Conservation (phyloP, 2,888 invertebrate species). For the Nebria salina region DNA sequence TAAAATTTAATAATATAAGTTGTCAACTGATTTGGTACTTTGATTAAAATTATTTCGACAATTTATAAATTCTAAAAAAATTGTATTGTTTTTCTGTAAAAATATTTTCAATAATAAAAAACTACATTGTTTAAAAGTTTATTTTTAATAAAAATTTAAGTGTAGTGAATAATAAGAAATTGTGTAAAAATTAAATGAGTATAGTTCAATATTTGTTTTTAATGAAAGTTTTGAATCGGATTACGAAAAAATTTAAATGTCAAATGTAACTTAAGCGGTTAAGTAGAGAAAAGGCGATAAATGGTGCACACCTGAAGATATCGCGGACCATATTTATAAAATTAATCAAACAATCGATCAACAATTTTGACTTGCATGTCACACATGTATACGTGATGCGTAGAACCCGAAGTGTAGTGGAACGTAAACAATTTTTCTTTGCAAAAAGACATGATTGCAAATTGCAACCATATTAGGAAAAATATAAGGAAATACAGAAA, state of each 20-base stretch:
- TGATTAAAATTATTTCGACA: no score
- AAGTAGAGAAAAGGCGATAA: background rate
- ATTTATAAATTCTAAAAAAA: no score
- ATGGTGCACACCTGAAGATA: background rate
- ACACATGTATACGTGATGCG: background rate
- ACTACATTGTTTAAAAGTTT: no score
- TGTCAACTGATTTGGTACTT: no score
- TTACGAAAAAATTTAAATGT: background rate
- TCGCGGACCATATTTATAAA: background rate
- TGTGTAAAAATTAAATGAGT: background rate
- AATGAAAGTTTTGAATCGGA: background rate
- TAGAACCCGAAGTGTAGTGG: background rate
- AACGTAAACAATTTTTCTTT: background rate
- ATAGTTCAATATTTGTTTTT: background rate
- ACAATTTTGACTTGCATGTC: background rate
- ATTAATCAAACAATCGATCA: background rate
- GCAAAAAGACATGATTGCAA: background rate
- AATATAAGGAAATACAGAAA: background rate
- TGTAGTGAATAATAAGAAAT: background rate
- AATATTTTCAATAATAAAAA: no score
- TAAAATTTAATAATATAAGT: no score
- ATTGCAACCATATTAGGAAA: conserved; percentile 1
- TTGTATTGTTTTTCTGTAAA: no score
- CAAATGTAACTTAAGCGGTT: background rate
- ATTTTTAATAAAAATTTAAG: no score